A percentile compares a stretch with the other conserved stretches of the same genome.
Conservation (phyloP, 1,140 invertebrate genomes). For the Drosophila tsacasi region DNA sequence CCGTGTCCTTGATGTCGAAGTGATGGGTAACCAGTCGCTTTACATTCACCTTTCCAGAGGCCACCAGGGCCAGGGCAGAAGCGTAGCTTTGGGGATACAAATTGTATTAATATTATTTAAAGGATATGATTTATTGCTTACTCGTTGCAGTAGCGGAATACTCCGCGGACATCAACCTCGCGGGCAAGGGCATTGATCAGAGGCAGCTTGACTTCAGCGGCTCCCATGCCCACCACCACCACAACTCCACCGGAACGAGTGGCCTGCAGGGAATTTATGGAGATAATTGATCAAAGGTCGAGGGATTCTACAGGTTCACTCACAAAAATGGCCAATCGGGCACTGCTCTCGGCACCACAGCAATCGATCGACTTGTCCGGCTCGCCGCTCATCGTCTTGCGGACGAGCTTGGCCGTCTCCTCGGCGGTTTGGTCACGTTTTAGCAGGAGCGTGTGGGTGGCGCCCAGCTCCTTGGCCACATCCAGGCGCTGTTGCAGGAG, state of each 20-base stretch:
- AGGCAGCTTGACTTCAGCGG: slow-evolving; percentile 92
- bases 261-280: slow-evolving; percentile 86
- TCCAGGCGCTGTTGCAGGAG: slow-evolving; percentile 90
- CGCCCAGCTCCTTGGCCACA: slow-evolving; percentile 93
- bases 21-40: slow-evolving; percentile 96
- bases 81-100: slow-evolving; percentile 87
- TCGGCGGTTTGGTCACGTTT: slow-evolving; percentile 86
- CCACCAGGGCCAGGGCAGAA: slow-evolving; percentile 93
- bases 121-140: slow-evolving; percentile 23
- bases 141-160: slow-evolving; percentile 96
- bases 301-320: neutral
- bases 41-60: slow-evolving; percentile 93
- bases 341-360: slow-evolving; percentile 92
- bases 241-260: slow-evolving; percentile 93
- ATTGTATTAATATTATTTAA: too few species aligned
- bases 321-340: slow-evolving; percentile 89
- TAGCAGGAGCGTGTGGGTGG: slow-evolving; percentile 90
- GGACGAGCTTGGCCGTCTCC: slow-evolving; percentile 88
- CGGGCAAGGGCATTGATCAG: slow-evolving; percentile 91
- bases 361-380: slow-evolving; percentile 95
- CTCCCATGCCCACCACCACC: slow-evolving; percentile 94
- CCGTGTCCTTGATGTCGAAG: slow-evolving; percentile 93
- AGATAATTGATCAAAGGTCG: neutral
- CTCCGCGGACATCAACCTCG: slow-evolving; percentile 96
- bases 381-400: slow-evolving; percentile 87